Conservation (phyloP, 2,888 invertebrate species). For the Andrena camellia region DNA sequence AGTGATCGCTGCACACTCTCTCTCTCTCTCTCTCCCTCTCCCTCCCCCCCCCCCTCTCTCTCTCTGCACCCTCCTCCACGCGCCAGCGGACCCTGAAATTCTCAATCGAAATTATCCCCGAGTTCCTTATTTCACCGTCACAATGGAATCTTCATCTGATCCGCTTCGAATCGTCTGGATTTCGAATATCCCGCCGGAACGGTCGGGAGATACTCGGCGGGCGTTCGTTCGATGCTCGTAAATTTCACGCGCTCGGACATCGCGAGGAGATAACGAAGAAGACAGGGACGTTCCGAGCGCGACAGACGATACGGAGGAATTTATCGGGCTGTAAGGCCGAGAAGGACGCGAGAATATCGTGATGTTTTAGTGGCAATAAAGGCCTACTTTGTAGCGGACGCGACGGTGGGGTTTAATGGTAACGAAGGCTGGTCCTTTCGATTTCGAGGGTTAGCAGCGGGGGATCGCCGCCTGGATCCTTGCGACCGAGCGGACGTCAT, state of each 20-base stretch:
- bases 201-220: constrained; percentile 3
- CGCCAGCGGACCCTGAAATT: neutral
- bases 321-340: constrained; percentile 64
- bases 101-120: constrained; percentile 3
- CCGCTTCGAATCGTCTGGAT: constrained; percentile 9
- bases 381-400: constrained; percentile 57
- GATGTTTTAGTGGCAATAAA: constrained; percentile 50
- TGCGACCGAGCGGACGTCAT: no score
- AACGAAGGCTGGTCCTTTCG: constrained; percentile 18
- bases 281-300: constrained; percentile 46
- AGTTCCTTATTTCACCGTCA: constrained; percentile 25
- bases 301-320: constrained; percentile 63
- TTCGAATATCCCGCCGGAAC: constrained; percentile 32
- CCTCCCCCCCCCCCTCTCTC: no score
- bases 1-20: constrained; percentile 11
- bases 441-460: neutral
- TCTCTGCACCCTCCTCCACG: neutral
- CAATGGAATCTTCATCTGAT: neutral
- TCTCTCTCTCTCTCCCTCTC: no score
- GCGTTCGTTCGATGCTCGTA: constrained; percentile 22
- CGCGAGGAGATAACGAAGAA: constrained; percentile 58
- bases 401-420: constrained; percentile 51
- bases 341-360: constrained; percentile 58
- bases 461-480: neutral
- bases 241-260: constrained; percentile 52